phyloP scores from a whole-genome alignment of 2,888 invertebrate species.

The Carabus problematicus region DNA sequence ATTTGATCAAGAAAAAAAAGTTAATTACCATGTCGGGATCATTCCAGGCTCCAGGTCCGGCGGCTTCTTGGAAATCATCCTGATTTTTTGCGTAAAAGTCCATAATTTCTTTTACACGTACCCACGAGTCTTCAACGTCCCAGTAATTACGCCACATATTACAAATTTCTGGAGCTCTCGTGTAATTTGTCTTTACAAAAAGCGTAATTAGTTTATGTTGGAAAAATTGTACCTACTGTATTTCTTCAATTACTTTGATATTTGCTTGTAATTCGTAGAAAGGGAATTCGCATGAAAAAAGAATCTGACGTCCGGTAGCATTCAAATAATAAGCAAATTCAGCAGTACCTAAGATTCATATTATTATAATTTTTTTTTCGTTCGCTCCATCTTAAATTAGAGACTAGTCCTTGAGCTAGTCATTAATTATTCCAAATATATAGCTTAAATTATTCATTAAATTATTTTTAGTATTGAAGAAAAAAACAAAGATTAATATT shows the following conservation, averaged over 20 bases:
- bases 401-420: too few relatives aligned
- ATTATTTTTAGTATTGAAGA: too few relatives aligned
- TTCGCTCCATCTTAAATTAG: too few relatives aligned
- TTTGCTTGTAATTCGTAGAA: slow-evolving; percentile 71
- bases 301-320: slow-evolving; percentile 75
- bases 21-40: slow-evolving; percentile 74
- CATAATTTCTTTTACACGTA: slow-evolving; percentile 65
- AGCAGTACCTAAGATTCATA: slow-evolving; percentile 69
- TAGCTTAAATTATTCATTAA: too few relatives aligned
- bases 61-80: slow-evolving; percentile 64
- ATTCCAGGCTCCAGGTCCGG: slow-evolving; percentile 77
- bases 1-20: slow-evolving; percentile 5
- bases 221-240: slow-evolving; percentile 10
- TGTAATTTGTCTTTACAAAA: slow-evolving; percentile 66
- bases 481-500: too few relatives aligned
- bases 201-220: slow-evolving; percentile 28
- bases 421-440: too few relatives aligned
- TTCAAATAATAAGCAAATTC: slow-evolving; percentile 74
- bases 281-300: slow-evolving; percentile 88
- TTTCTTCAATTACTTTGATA: slow-evolving; percentile 59
- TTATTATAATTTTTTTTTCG: not conserved
- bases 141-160: slow-evolving; percentile 76
- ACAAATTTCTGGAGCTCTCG: slow-evolving; percentile 65
- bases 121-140: slow-evolving; percentile 73
- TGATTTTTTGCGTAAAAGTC: slow-evolving; percentile 71